Evolutionary conservation across 2,888 invertebrate genomes (phyloP), one percentile per base, ranked within the genome.

Genomic region (Harpalus rufipes): DNA sequence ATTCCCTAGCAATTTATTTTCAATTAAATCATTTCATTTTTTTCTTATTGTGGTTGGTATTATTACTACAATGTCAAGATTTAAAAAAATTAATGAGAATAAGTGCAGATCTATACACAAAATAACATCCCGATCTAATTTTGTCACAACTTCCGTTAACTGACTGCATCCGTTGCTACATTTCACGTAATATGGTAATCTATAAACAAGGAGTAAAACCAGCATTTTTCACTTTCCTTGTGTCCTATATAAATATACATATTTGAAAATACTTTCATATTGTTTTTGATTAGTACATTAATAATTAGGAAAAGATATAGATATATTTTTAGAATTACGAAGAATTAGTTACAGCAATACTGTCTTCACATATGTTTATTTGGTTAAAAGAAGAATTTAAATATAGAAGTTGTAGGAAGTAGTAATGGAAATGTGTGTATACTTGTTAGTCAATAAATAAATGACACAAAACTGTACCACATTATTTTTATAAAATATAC

Each of bases 391-490:
- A 51, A 51, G 44, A 51, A 51, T 51, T 51, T 51, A 51, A 51
- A 51, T 51, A 51, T 51, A 51, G 44, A 51, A 51, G 8, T 0
- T 51, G 44, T 51, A 51, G 59, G 14, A 59, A 59, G 59, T 59
- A 59, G 2, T n/a, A 59, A 59, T 16, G 14, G 59, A 59, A 59
- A 6, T 51, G 44, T 51, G 12, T 51, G 12, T 51, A 51, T 51
- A 51, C 12, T 51, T 51, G 44, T 59, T n/a, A 59, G 59, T 59
- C 44, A 51, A 16, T 59, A 59, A 16, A 68, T n/a, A 39, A 68
- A 68, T 68, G n/a, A 68, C 32, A 68, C 68, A 68, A 68, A 68
- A 74, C 72, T 74, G 72, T 74, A 74, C 72, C 72, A 74, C 41
- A 44, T 41, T 44, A 32, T 10, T 44, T 74, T 8, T 74, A 44